Base-by-base conservation (phyloP, 2,888 invertebrate species). In the Pterostichus niger region DNA sequence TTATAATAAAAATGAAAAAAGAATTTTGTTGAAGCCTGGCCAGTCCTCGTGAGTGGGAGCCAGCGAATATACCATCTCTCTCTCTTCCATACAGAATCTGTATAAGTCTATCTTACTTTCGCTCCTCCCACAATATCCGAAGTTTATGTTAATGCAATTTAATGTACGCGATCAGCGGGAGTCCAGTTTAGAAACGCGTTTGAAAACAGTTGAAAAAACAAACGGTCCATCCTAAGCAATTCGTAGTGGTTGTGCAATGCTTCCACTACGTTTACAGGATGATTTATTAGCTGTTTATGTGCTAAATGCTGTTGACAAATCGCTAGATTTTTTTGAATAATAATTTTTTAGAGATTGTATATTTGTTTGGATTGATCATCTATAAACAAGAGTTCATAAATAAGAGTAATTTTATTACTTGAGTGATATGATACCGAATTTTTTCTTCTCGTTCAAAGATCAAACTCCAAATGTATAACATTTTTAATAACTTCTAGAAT, bases 131-230 rank as follows among this genome's bases (percentile, higher is more conserved):
- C 81, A 81, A 81, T 71, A 81, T 81, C 24, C 73, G 54, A 73
- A 73, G 81, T 81, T 81, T 81, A 81, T 81, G 81, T 35, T 81
- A 81, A 81, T 81, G 81, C 81, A 81, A 81, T 81, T 13, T 64
- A 73, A 81, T 81, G 81, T 81, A 81, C 56, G 56, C 54, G 40
- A 49, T 24, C 71, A 71, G 81, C 71, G 17, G 56, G 68, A 54
- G 56, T 13, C 68, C 80, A 52, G 68, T 68, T 68, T 80, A 49
- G 33, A 64, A 79, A 79, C 79, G 49, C n/a, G 44, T 46, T 71
- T 71, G 71, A 49, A 71, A 71, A 71, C 46, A 71, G 35, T 71
- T 71, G 71, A 46, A 71, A 71, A 71, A 71, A 75, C 52, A 52
- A 75, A 75, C 40, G 40, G 40, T 71, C 10, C 44, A 15, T 71